These are phyloP conservation scores for Mycalesis mineus DNA, from an alignment of 2,888 invertebrate genomes.

Conservation along the genomic window DNA sequence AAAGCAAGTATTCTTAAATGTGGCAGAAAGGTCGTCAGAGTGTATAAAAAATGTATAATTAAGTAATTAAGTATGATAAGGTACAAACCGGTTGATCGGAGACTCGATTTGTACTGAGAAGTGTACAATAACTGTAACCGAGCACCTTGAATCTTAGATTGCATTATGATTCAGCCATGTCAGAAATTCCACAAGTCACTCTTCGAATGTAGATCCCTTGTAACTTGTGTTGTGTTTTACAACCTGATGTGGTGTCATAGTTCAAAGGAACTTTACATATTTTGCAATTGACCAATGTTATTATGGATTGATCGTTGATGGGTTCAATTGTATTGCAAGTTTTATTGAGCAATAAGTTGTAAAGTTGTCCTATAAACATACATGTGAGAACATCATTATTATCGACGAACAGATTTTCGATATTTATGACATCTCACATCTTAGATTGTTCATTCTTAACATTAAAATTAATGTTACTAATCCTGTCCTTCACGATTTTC, in stretches of 20 bases:
- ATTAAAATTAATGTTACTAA: too few relatives aligned
- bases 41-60: background rate
- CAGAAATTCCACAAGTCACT: conserved; percentile 58
- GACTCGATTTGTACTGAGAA: conserved; percentile 15
- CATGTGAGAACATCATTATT: conserved; percentile 1
- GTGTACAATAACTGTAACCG: conserved; percentile 11
- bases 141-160: conserved; percentile 53
- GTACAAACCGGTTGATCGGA: conserved; percentile 7
- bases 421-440: background rate
- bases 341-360: conserved; percentile 5
- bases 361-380: background rate
- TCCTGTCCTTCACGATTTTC: background rate
- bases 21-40: too few relatives aligned
- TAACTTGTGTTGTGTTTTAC: conserved; percentile 57
- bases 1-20: too few relatives aligned
- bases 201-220: conserved; percentile 63
- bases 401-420: background rate
- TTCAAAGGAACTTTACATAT: conserved; percentile 58
- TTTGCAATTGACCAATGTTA: conserved; percentile 56
- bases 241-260: conserved; percentile 60
- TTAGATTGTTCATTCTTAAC: too few relatives aligned
- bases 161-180: conserved; percentile 51
- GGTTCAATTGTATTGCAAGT: conserved; percentile 8
- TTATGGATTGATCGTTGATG: conserved; percentile 15
- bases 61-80: conserved; percentile 6